These are phyloP conservation scores for Megalurothrips usitatus DNA, from an alignment of 2,888 invertebrate genomes.

Conservation along the genomic window DNA sequence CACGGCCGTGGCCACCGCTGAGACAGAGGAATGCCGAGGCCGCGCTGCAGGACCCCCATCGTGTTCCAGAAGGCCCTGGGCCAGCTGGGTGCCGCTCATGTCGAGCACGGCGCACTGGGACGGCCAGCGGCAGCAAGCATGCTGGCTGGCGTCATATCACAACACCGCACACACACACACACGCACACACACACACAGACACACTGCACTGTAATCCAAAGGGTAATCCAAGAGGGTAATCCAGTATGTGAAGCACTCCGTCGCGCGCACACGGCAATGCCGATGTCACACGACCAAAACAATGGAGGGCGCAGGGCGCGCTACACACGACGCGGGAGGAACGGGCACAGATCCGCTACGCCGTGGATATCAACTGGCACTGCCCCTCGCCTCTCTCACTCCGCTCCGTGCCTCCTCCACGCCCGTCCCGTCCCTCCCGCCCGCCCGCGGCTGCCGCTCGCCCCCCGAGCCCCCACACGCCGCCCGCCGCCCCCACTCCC, in stretches of 20 bases:
- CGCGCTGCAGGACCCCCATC: constrained; percentile 5
- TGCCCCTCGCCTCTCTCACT: not conserved
- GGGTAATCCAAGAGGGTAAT: not conserved
- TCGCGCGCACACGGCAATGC: not conserved
- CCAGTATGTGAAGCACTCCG: not conserved
- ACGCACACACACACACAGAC: not conserved
- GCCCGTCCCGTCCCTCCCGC: not conserved
- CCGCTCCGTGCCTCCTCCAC: not conserved
- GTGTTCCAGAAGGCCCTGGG: constrained; percentile 21
- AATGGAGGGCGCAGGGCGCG: not conserved
- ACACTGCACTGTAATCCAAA: constrained; percentile 4
- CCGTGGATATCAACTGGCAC: constrained; percentile 17
- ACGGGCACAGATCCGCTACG: constrained; percentile 3
- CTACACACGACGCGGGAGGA: not conserved
- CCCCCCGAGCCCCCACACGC: not conserved
- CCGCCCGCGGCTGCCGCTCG: not conserved
- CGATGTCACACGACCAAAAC: not conserved
- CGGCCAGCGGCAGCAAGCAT: not conserved
- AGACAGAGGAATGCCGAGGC: not conserved
- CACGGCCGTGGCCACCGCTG: not conserved
- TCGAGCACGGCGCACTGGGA: not conserved
- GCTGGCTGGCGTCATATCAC: not conserved
- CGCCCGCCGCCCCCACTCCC: not conserved
- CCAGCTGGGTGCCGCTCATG: constrained; percentile 14
- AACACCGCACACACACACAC: not conserved